Conservation (phyloP, 2,797 vertebrate genomes). For the Phataginus tricuspis region DNA sequence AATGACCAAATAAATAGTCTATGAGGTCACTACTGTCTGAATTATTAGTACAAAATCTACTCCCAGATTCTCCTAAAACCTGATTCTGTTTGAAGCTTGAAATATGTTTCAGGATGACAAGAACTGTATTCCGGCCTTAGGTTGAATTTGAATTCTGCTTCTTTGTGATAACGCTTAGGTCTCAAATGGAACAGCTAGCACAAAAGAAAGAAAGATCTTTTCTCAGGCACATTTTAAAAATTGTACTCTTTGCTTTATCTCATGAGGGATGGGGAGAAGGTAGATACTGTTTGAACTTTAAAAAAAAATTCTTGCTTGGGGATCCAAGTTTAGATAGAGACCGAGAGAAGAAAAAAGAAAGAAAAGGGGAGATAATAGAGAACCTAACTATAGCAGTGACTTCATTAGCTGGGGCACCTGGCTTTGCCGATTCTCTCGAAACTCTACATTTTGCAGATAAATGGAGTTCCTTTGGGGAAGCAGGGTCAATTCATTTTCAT, state of each 20-base stretch:
- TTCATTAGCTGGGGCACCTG: not conserved
- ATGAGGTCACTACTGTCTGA: not conserved
- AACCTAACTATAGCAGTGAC: not conserved
- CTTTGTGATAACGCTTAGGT: conserved; percentile 41
- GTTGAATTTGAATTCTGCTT: conserved; percentile 42
- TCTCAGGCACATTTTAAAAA: not conserved
- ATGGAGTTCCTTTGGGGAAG: not conserved
- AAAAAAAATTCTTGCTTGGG: not conserved
- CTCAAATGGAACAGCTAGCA: not conserved
- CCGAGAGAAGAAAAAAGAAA: not conserved
- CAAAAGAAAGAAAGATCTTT: not conserved
- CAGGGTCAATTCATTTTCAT: not conserved
- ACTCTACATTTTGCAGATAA: not conserved
- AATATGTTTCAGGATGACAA: not conserved
- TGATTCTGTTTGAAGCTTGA: not conserved
- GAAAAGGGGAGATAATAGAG: conserved; percentile 2
- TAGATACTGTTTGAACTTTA: not conserved
- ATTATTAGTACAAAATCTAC: not conserved
- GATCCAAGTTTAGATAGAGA: not conserved
- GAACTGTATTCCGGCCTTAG: not conserved
- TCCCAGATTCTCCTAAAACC: not conserved
- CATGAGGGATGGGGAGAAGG: not conserved
- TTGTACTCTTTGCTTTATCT: not conserved
- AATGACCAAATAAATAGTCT: not conserved
- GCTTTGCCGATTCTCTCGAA: not conserved